Evolutionary conservation across 2,888 invertebrate genomes (phyloP).

Genomic region (Xestoiulus laeticollis): DNA sequence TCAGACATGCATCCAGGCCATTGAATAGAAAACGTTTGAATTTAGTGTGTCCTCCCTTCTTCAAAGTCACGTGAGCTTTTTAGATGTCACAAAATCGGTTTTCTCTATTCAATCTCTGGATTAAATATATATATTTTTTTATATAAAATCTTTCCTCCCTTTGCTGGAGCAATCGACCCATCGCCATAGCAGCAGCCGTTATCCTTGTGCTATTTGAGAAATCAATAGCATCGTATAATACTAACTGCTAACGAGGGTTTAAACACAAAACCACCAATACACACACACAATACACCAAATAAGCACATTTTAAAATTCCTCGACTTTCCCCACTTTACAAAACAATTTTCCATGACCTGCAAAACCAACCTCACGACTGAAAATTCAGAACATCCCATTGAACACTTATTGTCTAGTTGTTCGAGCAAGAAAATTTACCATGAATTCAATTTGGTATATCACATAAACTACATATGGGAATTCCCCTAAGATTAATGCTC

Average conservation of each 20-base stretch:
- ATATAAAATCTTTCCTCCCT: not conserved
- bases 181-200: not conserved
- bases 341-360: no score
- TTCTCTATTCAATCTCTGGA: not conserved
- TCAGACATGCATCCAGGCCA: no score
- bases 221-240: not conserved
- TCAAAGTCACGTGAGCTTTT: not conserved
- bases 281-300: no score
- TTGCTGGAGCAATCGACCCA: not conserved
- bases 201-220: not conserved
- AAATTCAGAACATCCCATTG: no score
- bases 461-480: no score
- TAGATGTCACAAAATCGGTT: not conserved
- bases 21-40: not conserved
- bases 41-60: not conserved
- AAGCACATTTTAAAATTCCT: no score
- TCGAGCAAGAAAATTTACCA: no score
- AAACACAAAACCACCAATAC: not conserved
- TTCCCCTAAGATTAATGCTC: no score
- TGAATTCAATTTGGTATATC: no score
- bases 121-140: not conserved
- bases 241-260: not conserved
- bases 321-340: no score
- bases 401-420: no score
- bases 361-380: no score